Conservation (phyloP, 1,140 invertebrate genomes). For the Dolichoris vasculosae region DNA sequence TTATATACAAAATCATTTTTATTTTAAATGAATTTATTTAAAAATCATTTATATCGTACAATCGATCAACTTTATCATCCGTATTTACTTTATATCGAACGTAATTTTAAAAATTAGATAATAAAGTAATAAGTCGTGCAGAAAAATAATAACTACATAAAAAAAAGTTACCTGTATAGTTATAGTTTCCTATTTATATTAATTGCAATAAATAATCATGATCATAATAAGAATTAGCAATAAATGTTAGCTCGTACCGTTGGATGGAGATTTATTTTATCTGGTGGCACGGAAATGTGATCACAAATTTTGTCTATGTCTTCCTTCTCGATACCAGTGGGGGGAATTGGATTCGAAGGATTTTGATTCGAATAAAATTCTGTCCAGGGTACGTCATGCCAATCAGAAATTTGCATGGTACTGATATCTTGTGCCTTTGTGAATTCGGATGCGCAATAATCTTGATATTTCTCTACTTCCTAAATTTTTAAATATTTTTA, state of each 20-base stretch:
- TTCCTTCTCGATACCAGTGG: slow-evolving; percentile 57
- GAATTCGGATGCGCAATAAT: slow-evolving; percentile 83
- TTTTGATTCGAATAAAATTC: slow-evolving; percentile 77
- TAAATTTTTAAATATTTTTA: too few species aligned
- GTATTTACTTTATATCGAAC: too few species aligned
- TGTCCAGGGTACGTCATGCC: slow-evolving; percentile 92
- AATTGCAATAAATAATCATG: too few species aligned
- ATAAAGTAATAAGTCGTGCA: too few species aligned
- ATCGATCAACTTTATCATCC: too few species aligned
- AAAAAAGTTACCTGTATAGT: too few species aligned
- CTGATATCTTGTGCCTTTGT: slow-evolving; percentile 81
- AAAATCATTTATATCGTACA: too few species aligned
- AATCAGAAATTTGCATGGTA: slow-evolving; percentile 82
- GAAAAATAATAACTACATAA: too few species aligned
- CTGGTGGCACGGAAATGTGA: slow-evolving; percentile 80
- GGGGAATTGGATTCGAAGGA: slow-evolving; percentile 75
- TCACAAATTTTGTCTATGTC: slow-evolving; percentile 70
- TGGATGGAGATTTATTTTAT: slow-evolving; percentile 75
- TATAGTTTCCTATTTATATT: too few species aligned
- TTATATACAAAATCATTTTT: too few species aligned
- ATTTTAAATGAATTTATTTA: too few species aligned
- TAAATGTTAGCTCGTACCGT: slow-evolving; percentile 66
- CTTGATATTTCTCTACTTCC: slow-evolving; percentile 66
- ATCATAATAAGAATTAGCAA: neutral
- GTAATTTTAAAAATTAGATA: too few species aligned